Evolutionary conservation across 2,113 vertebrate genomes (phyloP).

Genomic region (Sander vitreus): DNA sequence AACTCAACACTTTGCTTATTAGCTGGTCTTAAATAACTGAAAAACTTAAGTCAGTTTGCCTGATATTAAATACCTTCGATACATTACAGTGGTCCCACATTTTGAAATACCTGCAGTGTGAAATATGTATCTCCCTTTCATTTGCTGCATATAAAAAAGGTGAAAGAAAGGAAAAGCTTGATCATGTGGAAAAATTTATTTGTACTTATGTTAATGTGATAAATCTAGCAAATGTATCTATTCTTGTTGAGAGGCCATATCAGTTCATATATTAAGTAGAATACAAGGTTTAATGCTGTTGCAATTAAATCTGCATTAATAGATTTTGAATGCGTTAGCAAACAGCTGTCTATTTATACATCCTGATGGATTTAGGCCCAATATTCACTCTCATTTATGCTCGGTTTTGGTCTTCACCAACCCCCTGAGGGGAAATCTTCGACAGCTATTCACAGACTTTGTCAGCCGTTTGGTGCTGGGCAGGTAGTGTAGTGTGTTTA

Average conservation of each 20-base stretch:
- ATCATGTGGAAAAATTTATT: neutral
- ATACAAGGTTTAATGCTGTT: neutral
- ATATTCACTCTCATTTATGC: neutral
- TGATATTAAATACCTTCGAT: neutral
- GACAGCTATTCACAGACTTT: neutral
- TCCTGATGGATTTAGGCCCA: neutral
- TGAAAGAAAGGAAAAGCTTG: neutral
- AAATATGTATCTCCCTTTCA: neutral
- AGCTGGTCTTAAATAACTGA: neutral
- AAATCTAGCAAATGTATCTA: neutral
- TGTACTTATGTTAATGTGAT: neutral
- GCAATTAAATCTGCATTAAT: neutral
- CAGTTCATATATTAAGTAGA: neutral
- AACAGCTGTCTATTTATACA: neutral
- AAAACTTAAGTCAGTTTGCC: neutral
- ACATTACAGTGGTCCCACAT: no score
- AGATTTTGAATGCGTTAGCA: neutral
- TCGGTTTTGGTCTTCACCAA: neutral
- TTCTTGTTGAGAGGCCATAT: neutral
- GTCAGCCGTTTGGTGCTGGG: neutral
- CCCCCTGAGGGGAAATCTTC: neutral
- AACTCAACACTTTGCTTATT: neutral
- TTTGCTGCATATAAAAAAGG: neutral
- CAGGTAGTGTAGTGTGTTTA: neutral
- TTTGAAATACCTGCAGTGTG: neutral